Evolutionary conservation across 2,113 vertebrate genomes (phyloP).

Genomic region (Odontesthes bonariensis): DNA sequence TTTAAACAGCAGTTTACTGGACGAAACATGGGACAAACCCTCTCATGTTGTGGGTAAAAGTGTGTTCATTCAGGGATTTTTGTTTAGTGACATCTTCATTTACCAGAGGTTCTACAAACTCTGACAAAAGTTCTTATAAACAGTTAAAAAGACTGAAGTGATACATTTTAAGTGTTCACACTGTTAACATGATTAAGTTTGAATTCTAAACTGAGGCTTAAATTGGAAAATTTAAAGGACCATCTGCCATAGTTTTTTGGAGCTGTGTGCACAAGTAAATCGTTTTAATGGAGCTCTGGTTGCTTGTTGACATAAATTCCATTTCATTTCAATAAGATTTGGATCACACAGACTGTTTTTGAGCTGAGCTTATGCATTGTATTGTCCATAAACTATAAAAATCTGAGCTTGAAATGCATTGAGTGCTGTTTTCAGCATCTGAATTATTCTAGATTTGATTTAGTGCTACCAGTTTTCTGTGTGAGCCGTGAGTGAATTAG

Average conservation of each 20-base stretch:
- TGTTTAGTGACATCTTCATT: not conserved
- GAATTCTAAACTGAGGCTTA: not conserved
- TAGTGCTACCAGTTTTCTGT: not conserved
- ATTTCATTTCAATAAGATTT: not conserved
- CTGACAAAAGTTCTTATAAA: no score
- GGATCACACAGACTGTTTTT: not conserved
- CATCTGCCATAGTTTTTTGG: no score
- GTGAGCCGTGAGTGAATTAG: not conserved
- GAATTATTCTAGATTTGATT: no score
- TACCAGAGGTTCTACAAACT: not conserved
- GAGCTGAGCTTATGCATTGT: no score
- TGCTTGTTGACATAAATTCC: not conserved
- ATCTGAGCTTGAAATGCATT: no score
- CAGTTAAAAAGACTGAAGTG: not conserved
- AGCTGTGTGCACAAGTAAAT: not conserved
- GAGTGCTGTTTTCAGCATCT: no score
- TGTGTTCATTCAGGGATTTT: not conserved
- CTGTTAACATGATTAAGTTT: not conserved
- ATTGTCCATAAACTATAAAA: no score
- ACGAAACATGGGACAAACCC: not conserved
- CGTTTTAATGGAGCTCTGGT: not conserved
- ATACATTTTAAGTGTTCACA: no score
- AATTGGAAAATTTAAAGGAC: not conserved
- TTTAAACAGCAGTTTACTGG: not conserved
- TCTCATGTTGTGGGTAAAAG: not conserved